Evolutionary conservation across 2,888 invertebrate genomes (phyloP).

Genomic region (Lycia hirtaria): DNA sequence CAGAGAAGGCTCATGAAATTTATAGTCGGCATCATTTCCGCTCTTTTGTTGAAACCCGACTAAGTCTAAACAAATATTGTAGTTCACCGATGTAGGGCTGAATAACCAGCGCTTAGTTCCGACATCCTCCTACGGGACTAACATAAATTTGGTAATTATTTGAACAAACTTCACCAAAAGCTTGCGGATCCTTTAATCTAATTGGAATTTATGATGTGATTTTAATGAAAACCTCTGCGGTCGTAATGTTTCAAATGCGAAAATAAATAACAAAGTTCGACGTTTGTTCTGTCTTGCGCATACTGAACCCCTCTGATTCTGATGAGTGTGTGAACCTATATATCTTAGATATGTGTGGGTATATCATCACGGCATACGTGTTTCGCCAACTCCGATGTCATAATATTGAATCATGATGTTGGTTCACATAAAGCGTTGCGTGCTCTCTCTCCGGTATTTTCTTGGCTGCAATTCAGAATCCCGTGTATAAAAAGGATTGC

Average conservation of each 20-base stretch:
- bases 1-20: constrained; percentile 1
- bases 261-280: constrained; percentile 39
- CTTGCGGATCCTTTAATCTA: constrained; percentile 47
- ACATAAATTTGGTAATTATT: constrained; percentile 55
- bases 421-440: too few species aligned
- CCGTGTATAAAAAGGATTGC: too few species aligned
- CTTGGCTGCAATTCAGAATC: too few species aligned
- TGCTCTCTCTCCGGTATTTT: too few species aligned
- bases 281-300: constrained; percentile 23
- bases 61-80: constrained; percentile 33
- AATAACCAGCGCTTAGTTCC: constrained; percentile 25
- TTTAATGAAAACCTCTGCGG: constrained; percentile 47
- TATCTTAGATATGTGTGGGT: neutral
- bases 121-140: constrained; percentile 38
- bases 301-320: constrained; percentile 9
- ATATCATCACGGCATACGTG: neutral
- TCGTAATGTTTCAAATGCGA: constrained; percentile 36
- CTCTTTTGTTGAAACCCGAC: neutral
- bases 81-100: constrained; percentile 25
- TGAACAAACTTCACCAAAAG: constrained; percentile 49
- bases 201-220: constrained; percentile 50
- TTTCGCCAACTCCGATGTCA: too few species aligned
- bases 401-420: too few species aligned
- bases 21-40: constrained; percentile 2
- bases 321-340: neutral